Base-by-base conservation (phyloP, 2,888 invertebrate genomes). In the Monochamus alternatus region DNA sequence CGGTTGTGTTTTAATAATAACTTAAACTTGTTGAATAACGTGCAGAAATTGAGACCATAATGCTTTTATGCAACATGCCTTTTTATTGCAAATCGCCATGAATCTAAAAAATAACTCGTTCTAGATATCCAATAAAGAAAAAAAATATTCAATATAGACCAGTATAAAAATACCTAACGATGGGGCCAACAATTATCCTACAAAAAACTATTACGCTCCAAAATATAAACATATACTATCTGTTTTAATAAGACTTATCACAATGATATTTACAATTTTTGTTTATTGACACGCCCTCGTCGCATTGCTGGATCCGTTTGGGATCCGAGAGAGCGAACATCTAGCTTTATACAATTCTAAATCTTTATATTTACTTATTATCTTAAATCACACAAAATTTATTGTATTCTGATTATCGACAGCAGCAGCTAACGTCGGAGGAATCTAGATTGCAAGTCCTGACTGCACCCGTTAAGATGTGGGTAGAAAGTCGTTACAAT, bases 241-340 rank as follows among this genome's bases (percentile, higher is more conserved):
- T 87, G 86, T 85, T 86, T 86, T 85, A 83, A 83, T 83, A n/a
- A 87, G 84, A 85, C 88, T 88, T 89, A 89, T 89, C 89, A 89
- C 89, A 89, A 88, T 87, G 85, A 88, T 89, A 88, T 87, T 86
- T 88, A 88, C 86, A 62, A 67, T 74, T 79, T 74, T 76, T 73
- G 69, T 69, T 75, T 75, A 72, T 69, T 55, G 69, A 75, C 60
- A 72, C 62, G 51, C 81, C 78, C 78, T 81, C 60, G 31, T 62
- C 38, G 67, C 70, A 66, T 69, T 69, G 73, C 63, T 63, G 63
- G 31, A 32, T 77, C 66, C 75, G 75, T 77, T 71, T 77, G 64
- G 74, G 69, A 66, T 64, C 78, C 75, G 66, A 75, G 76, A 73
- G 75, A 75, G 77, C 74, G 43, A 69, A 47, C 62, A 74, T 66